A percentile compares a stretch with the other conserved stretches of the same genome.
Conservation (phyloP, 2,888 invertebrate species). For the Hedychridium roseum region DNA sequence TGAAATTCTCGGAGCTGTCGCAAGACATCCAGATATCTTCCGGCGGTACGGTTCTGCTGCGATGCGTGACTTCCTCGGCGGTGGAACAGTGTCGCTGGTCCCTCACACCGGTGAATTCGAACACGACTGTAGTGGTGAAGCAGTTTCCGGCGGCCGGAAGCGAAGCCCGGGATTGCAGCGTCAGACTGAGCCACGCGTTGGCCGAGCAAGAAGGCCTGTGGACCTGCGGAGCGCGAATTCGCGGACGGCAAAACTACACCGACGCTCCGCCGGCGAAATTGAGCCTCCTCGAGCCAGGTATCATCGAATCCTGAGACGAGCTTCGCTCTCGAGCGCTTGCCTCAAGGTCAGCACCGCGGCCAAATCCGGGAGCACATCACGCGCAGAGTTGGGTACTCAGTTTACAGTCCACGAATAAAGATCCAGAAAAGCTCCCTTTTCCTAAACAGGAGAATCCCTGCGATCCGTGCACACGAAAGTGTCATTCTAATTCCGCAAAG, state of each 20-base stretch:
- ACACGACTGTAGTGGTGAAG: constrained; percentile 57
- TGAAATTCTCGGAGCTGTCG: constrained; percentile 59
- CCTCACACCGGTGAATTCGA: constrained; percentile 54
- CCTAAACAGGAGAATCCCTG: no score
- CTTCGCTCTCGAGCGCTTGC: no score
- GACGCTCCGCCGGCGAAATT: constrained; percentile 59
- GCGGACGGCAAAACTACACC: constrained; percentile 53
- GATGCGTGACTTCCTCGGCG: constrained; percentile 54
- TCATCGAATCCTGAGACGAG: constrained; percentile 49
- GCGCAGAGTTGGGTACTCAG: no score
- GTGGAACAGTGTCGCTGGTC: constrained; percentile 62
- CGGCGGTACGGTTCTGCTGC: constrained; percentile 55
- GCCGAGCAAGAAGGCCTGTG: constrained; percentile 60
- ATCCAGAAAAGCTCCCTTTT: no score
- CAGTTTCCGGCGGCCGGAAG: constrained; percentile 55
- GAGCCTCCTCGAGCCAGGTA: constrained; percentile 61
- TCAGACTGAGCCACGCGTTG: constrained; percentile 54
- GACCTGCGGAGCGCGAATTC: constrained; percentile 58
- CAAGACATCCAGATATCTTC: constrained; percentile 59
- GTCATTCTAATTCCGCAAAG: no score
- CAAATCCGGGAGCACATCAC: no score
- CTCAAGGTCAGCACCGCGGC: no score
- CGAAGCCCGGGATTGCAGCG: constrained; percentile 60
- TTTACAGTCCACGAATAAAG: no score
- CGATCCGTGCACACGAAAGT: no score